phyloP scores from a whole-genome alignment of 2,113 vertebrate genomes.

The Myrmecophaga tridactyla region DNA sequence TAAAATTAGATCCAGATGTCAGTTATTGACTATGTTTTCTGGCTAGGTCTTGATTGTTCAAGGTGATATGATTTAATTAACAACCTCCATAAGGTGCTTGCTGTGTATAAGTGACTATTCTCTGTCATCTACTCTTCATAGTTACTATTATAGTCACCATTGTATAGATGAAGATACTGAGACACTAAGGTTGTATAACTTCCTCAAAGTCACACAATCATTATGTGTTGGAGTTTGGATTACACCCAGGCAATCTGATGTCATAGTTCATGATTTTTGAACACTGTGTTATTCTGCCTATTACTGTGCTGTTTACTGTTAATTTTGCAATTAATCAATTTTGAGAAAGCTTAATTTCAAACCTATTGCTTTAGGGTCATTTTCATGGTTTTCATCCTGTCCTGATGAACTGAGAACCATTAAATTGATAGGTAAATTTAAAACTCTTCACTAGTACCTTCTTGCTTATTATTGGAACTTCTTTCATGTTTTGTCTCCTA shows the following conservation, averaged over 20 bases:
- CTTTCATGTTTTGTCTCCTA: conserved; percentile 10
- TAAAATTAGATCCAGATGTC: conserved; percentile 24
- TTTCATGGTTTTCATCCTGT: not conserved
- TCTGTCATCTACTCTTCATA: conserved; percentile 30
- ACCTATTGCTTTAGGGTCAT: not conserved
- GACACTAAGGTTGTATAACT: not conserved
- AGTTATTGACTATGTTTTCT: conserved; percentile 26
- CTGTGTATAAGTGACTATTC: not conserved
- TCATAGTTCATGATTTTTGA: not conserved
- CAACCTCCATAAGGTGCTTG: not conserved
- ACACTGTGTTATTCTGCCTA: not conserved
- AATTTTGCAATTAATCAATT: conserved; percentile 26
- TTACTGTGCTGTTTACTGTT: not conserved
- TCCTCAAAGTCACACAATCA: not conserved
- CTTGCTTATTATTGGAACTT: not conserved
- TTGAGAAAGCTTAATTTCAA: conserved; percentile 26
- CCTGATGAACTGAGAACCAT: not conserved
- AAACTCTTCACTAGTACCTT: not conserved
- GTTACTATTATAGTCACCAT: not conserved
- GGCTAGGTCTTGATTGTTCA: conserved; percentile 20
- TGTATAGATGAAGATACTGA: conserved; percentile 23
- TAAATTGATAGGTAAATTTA: not conserved
- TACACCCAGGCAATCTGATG: not conserved
- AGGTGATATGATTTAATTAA: conserved; percentile 31
- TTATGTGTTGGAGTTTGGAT: not conserved